Percentiles rank a stretch among this genome's conserved stretches.
phyloP scores from a whole-genome alignment of 2,888 invertebrate species.

The Troides aeacus region DNA sequence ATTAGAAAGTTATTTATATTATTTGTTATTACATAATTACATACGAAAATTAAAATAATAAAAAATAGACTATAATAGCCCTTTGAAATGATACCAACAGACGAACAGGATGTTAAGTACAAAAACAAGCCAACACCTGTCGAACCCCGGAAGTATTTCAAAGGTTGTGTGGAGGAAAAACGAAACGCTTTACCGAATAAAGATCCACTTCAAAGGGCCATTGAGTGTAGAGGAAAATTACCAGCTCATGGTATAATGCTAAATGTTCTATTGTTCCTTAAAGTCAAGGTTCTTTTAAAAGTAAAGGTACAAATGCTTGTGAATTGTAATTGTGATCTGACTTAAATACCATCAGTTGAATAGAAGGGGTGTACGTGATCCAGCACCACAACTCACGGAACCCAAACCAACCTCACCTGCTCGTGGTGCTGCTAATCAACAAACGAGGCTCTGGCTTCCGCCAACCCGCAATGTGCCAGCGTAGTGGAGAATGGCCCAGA shows the following conservation, averaged over 20 bases:
- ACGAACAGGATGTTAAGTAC: slow-evolving; percentile 12
- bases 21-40: not conserved
- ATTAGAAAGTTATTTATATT: too few relatives aligned
- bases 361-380: too few relatives aligned
- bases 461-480: too few relatives aligned
- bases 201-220: slow-evolving; percentile 25
- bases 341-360: too few relatives aligned
- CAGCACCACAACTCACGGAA: too few relatives aligned
- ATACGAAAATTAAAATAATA: slow-evolving; percentile 1
- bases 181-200: slow-evolving; percentile 13
- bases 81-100: not conserved
- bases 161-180: slow-evolving; percentile 28
- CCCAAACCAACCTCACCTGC: too few relatives aligned
- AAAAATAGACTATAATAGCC: not conserved
- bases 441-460: too few relatives aligned
- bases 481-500: too few relatives aligned
- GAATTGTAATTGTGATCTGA: not conserved
- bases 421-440: too few relatives aligned
- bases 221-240: slow-evolving; percentile 22
- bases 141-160: slow-evolving; percentile 19
- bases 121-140: not conserved
- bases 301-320: not conserved
- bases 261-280: slow-evolving; percentile 6
- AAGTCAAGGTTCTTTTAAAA: slow-evolving; percentile 1
- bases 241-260: not conserved